Evolutionary conservation across 2,113 vertebrate genomes (phyloP), one percentile per base, ranked within the genome.

Genomic region (Bungarus multicinctus): DNA sequence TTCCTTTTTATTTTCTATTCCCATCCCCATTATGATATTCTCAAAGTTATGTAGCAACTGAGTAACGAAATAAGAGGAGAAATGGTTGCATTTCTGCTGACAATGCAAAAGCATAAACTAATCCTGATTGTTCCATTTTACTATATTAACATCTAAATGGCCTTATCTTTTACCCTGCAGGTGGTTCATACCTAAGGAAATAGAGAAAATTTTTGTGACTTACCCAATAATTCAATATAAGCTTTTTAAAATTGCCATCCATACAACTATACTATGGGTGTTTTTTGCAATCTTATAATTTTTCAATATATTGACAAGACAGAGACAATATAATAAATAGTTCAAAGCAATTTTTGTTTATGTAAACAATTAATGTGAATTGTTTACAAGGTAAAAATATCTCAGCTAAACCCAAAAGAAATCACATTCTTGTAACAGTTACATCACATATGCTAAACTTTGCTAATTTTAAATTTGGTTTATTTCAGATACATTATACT

Each of bases 101-200:
- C 27, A 93, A 86, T 34, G 30, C 5, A 86, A 34, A 85, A 50
- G 30, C 58, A 69, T 2, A 25, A 85, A 23, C 25, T 34, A n/a
- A 30, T 57, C 50, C 60, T 87, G 6, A 85, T 89, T 50, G 53
- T 54, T 85, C 39, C 11, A 50, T 11, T 89, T 85, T 55, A 57
- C 64, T 58, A 22, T 27, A 60, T 89, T 93, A 93, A n/a, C 92
- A 93, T 93, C 43, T 85, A 89, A 93, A 93, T 86, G 14, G 2
- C 23, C 22, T 12, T 52, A 92, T 16, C 57, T 52, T 52, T 89
- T 89, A 43, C 34, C 87, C 87, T 85, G 16, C 2, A 92, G 58
- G 30, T 69, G 53, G 9, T 34, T 27, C 52, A 55, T 23, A n/a
- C 4, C 16, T 45, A 81, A 91, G 25, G 23, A 88, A 74, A 30